These are phyloP conservation scores for Rhipidura dahli DNA, from an alignment of 2,113 vertebrate genomes.

Conservation along the genomic window DNA sequence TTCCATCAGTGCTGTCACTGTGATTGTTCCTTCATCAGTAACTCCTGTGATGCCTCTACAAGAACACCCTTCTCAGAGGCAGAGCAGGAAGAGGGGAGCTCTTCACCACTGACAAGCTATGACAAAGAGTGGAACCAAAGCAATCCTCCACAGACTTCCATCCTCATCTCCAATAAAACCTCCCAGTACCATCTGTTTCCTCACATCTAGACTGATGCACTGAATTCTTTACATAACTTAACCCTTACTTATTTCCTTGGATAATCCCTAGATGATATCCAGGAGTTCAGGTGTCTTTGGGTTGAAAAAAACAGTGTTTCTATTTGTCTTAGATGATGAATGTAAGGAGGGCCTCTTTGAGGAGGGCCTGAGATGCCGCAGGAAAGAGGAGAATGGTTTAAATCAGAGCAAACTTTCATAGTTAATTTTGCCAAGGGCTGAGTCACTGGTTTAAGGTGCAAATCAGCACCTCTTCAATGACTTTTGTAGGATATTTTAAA, in stretches of 20 bases:
- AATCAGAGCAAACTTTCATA: background rate
- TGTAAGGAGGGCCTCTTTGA: background rate
- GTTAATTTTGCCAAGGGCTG: background rate
- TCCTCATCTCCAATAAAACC: background rate
- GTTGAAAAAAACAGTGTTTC: background rate
- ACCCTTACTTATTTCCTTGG: background rate
- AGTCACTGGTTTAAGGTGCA: background rate
- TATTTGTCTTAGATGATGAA: background rate
- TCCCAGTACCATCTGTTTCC: background rate
- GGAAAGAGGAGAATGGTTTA: background rate
- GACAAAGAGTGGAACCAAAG: background rate
- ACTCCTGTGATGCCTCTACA: background rate
- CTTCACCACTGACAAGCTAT: background rate
- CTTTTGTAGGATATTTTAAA: background rate
- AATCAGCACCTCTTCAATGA: background rate
- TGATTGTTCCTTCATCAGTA: background rate
- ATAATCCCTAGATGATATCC: background rate
- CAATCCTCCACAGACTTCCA: background rate
- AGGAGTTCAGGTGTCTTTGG: background rate
- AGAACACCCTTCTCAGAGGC: background rate
- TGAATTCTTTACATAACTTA: background rate
- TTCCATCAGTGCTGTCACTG: background rate
- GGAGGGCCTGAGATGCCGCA: background rate
- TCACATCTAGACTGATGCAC: background rate
- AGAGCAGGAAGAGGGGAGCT: background rate